Evolutionary conservation across 2,888 invertebrate species (phyloP).

Genomic region (Heliconius charithonia): DNA sequence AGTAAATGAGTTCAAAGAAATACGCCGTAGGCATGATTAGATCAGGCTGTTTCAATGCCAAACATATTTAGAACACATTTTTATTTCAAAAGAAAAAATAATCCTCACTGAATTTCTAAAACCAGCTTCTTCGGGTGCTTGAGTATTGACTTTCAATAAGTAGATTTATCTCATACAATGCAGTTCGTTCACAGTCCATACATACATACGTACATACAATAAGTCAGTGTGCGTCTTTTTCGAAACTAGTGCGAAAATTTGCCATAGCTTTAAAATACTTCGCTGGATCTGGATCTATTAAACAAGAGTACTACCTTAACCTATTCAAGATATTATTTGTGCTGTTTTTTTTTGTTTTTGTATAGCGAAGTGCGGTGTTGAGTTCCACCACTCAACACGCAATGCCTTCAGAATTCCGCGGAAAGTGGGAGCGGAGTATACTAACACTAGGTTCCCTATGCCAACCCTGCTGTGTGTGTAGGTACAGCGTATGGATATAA

Average conservation of each 20-base stretch:
- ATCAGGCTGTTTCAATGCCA: neutral
- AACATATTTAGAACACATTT: neutral
- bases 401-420: too few species aligned
- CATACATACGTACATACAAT: neutral
- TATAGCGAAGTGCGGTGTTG: neutral
- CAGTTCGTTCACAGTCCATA: neutral
- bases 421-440: too few species aligned
- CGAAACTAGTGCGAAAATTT: too few species aligned
- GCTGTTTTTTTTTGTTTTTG: neutral
- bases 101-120: neutral
- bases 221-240: neutral
- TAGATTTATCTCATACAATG: neutral
- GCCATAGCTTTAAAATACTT: too few species aligned
- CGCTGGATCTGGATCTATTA: too few species aligned
- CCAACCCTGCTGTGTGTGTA: too few species aligned
- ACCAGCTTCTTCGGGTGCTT: neutral
- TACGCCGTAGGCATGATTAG: neutral
- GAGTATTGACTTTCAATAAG: conserved; percentile 14
- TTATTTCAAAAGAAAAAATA: conserved; percentile 7
- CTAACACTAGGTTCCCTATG: too few species aligned
- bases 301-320: too few species aligned
- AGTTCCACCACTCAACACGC: too few species aligned
- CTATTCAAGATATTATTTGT: too few species aligned
- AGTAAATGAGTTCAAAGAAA: neutral
- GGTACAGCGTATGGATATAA: too few species aligned